Conservation (phyloP, 2,888 invertebrate genomes). For the Digitonthophagus gazella region DNA sequence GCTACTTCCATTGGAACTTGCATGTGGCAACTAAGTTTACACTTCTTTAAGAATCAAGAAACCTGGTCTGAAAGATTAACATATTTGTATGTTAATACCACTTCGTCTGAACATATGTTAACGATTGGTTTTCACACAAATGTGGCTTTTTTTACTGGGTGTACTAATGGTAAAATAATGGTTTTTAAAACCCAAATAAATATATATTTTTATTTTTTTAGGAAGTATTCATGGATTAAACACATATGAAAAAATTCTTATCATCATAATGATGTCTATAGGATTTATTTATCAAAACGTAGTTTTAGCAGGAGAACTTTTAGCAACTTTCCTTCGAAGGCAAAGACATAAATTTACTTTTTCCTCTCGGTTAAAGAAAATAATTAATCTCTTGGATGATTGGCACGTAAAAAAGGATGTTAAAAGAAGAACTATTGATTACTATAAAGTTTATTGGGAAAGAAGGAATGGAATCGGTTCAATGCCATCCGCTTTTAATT, state of each 20-base stretch:
- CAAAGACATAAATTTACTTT: slow-evolving; percentile 23
- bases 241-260: slow-evolving; percentile 2
- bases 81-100: not conserved
- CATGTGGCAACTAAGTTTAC: slow-evolving; percentile 10
- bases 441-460: slow-evolving; percentile 56
- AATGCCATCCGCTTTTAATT: slow-evolving; percentile 50
- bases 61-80: slow-evolving; percentile 17
- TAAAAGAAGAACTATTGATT: slow-evolving; percentile 35
- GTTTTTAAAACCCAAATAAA: not conserved
- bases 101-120: slow-evolving; percentile 2
- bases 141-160: slow-evolving; percentile 15
- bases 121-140: slow-evolving; percentile 9
- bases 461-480: slow-evolving; percentile 54
- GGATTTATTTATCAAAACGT: slow-evolving; percentile 22
- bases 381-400: slow-evolving; percentile 23
- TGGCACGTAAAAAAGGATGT: slow-evolving; percentile 25
- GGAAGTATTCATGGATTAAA: slow-evolving; percentile 17
- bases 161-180: not conserved
- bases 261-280: slow-evolving; percentile 17
- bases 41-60: not conserved
- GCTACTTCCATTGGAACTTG: slow-evolving; percentile 2
- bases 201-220: slow-evolving; percentile 5
- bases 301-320: slow-evolving; percentile 19
- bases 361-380: slow-evolving; percentile 19
- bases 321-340: slow-evolving; percentile 18